These are phyloP conservation scores for Nasonia longicornis DNA, from an alignment of 1,140 invertebrate species.

Conservation along the genomic window DNA sequence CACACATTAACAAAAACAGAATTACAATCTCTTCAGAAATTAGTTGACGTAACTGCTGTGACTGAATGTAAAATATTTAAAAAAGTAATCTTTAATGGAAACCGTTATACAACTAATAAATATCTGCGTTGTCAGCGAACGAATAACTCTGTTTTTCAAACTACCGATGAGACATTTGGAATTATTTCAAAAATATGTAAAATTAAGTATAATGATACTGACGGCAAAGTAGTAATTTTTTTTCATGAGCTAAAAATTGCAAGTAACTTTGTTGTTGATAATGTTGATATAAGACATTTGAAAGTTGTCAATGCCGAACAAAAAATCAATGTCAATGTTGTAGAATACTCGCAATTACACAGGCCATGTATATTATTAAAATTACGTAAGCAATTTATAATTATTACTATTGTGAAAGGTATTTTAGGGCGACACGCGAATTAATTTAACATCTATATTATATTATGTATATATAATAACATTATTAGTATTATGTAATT, in stretches of 20 bases:
- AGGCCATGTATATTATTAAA: slow-evolving; percentile 1
- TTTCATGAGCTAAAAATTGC: neutral
- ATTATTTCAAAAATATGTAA: slow-evolving; percentile 2
- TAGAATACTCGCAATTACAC: neutral
- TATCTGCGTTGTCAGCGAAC: neutral
- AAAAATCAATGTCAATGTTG: neutral
- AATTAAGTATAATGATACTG: neutral
- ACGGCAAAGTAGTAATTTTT: neutral
- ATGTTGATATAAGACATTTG: neutral
- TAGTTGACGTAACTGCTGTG: neutral
- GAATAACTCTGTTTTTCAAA: slow-evolving; percentile 11
- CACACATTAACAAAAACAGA: neutral
- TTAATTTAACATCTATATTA: neutral
- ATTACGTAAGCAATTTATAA: neutral
- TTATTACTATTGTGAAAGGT: neutral
- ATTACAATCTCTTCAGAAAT: neutral
- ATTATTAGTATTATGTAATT: neutral
- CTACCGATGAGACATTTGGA: neutral
- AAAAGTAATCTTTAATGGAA: neutral
- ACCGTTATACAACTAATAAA: neutral
- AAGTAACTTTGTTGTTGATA: neutral
- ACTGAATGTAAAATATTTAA: neutral
- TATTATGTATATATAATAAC: neutral
- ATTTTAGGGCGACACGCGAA: neutral
- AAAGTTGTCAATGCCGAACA: slow-evolving; percentile 1